Conservation (phyloP, 2,113 vertebrate species). For the Hypocryptadius cinnamomeus region DNA sequence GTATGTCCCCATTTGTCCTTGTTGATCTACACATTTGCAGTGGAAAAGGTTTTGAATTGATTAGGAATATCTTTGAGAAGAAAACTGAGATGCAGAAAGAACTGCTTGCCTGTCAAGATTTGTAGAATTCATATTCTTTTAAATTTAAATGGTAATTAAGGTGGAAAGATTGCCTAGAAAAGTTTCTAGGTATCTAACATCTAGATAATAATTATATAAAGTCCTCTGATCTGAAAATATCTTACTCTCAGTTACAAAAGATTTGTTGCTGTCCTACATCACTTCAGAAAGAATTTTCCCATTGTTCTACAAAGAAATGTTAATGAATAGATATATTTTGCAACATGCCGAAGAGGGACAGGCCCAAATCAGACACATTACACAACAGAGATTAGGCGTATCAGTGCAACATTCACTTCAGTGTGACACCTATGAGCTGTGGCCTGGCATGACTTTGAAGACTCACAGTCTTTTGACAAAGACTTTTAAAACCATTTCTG, state of each 20-base stretch:
- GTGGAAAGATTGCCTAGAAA: background rate
- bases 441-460: background rate
- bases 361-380: background rate
- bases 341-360: background rate
- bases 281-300: background rate
- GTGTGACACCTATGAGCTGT: no score
- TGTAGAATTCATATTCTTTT: background rate
- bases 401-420: background rate
- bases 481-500: background rate
- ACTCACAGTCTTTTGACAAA: background rate
- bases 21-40: background rate
- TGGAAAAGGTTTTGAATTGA: background rate
- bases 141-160: background rate
- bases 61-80: background rate
- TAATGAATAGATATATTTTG: background rate
- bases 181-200: background rate
- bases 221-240: background rate
- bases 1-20: background rate
- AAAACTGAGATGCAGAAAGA: background rate
- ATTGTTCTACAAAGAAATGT: background rate
- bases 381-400: background rate
- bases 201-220: background rate
- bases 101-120: background rate
- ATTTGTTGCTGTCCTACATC: background rate
- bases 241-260: background rate